These are phyloP conservation scores for Nasua narica DNA, from an alignment of 2,797 vertebrate species.

Conservation along the genomic window DNA sequence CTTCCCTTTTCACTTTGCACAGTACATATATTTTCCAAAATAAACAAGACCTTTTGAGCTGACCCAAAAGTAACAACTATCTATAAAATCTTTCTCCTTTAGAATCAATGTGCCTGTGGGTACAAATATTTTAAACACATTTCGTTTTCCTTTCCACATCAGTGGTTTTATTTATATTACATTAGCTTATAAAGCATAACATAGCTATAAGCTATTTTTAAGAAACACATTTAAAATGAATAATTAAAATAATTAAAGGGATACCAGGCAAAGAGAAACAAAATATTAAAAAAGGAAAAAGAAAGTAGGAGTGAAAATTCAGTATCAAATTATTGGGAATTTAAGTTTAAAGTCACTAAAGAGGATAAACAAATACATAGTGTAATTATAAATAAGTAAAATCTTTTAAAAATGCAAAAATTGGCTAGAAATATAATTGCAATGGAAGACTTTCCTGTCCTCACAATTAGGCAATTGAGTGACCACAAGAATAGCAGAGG, in stretches of 20 bases:
- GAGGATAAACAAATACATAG: neutral
- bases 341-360: neutral
- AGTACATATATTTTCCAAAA: neutral
- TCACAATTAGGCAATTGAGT: neutral
- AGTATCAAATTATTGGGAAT: neutral
- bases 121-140: neutral
- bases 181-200: neutral
- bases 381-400: neutral
- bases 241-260: neutral
- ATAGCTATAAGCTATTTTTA: neutral
- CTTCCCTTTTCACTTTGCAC: neutral
- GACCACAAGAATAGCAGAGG: neutral
- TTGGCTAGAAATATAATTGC: neutral
- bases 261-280: neutral
- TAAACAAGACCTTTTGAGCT: neutral
- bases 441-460: neutral
- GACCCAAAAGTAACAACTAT: neutral
- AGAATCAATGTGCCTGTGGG: neutral
- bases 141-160: neutral
- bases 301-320: neutral
- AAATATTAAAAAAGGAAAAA: neutral
- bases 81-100: neutral
- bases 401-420: neutral
- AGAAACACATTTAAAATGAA: neutral
- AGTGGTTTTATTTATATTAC: neutral